These are phyloP conservation scores for Osmoderma eremita DNA, from an alignment of 2,888 invertebrate species.

Conservation along the genomic window DNA sequence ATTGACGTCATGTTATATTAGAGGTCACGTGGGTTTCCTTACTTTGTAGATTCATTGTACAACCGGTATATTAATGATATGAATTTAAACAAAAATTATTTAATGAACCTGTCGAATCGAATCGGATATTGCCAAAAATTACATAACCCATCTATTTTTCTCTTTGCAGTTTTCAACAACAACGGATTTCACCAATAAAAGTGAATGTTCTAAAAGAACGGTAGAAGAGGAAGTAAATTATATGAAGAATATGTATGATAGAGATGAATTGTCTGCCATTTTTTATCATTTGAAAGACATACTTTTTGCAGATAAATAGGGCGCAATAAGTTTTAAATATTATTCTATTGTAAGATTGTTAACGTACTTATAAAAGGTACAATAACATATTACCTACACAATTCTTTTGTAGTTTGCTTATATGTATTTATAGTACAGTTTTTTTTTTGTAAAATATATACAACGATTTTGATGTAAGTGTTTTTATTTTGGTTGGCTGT, in stretches of 20 bases:
- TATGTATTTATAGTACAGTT: neutral
- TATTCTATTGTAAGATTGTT: neutral
- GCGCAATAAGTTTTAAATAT: neutral
- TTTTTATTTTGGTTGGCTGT: conserved; percentile 31
- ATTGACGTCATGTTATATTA: too few relatives aligned
- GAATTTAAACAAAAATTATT: too few relatives aligned
- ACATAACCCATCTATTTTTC: neutral
- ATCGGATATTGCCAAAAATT: too few relatives aligned
- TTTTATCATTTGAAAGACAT: conserved; percentile 1
- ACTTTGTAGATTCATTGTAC: too few relatives aligned
- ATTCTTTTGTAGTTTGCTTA: neutral
- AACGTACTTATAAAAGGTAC: neutral
- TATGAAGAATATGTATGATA: conserved; percentile 15
- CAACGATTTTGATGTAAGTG: conserved; percentile 18
- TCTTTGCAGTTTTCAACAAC: conserved; percentile 3
- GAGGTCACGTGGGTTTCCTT: too few relatives aligned
- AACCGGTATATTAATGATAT: too few relatives aligned
- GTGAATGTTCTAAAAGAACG: neutral
- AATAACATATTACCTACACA: neutral
- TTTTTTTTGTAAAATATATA: conserved; percentile 13
- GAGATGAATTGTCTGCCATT: conserved; percentile 12
- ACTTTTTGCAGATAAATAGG: neutral
- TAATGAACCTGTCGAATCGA: too few relatives aligned
- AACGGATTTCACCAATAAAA: neutral
- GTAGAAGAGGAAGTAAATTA: conserved; percentile 3